Percentiles rank a stretch among this genome's conserved stretches.
phyloP scores from a whole-genome alignment of 2,113 vertebrate genomes.

The Rhinogobius similis region DNA sequence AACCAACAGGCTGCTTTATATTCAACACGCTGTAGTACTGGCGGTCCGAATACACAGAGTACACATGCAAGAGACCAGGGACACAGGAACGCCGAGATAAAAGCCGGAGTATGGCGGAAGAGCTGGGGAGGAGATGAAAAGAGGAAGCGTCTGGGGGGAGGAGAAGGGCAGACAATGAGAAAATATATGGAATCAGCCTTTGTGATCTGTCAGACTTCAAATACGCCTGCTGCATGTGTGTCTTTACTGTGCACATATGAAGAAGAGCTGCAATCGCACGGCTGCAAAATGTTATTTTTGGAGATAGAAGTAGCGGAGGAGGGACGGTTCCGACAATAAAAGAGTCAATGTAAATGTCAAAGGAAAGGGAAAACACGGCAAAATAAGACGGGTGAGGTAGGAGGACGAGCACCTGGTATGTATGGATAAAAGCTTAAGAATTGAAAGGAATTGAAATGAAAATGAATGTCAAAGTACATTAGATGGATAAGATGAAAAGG shows the following conservation, averaged over 20 bases:
- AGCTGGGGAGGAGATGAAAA: constrained; percentile 12
- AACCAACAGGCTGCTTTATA: constrained; percentile 69
- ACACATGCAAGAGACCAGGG: constrained; percentile 4
- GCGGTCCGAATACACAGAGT: neutral
- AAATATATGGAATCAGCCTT: constrained; percentile 18
- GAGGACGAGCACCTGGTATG: neutral
- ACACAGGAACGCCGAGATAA: constrained; percentile 12
- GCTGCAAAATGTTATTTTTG: neutral
- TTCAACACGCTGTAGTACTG: constrained; percentile 49
- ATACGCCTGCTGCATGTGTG: neutral
- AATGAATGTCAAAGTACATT: neutral
- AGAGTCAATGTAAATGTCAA: constrained; percentile 61
- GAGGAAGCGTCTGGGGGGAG: neutral
- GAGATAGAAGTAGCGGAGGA: constrained; percentile 2
- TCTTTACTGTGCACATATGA: constrained; percentile 2
- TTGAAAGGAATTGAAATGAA: neutral
- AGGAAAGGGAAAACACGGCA: constrained; percentile 19
- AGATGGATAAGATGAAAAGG: neutral
- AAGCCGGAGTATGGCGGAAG: neutral
- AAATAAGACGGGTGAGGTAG: neutral
- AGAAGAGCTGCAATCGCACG: constrained; percentile 22
- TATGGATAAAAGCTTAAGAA: neutral
- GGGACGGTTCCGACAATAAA: constrained; percentile 46
- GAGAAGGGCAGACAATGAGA: neutral
- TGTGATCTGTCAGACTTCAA: constrained; percentile 17